A percentile compares a stretch with the other conserved stretches of the same genome.
Evolutionary conservation across 1,140 invertebrate species (phyloP).

Genomic region (Platyscapa corneri): DNA sequence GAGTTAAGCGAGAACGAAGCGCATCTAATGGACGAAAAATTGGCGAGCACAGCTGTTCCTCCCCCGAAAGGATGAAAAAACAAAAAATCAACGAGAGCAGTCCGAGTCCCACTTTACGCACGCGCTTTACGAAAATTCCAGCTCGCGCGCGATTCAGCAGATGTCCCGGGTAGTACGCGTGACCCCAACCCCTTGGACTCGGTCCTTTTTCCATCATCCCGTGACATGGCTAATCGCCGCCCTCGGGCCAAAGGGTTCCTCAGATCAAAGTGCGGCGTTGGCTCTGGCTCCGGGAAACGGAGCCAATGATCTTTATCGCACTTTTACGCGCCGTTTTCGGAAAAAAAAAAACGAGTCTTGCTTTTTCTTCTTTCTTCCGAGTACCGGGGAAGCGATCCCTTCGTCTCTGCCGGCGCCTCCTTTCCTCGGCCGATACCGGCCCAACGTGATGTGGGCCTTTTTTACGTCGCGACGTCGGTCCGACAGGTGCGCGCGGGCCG

Average conservation of each 20-base stretch:
- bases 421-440: too few relatives aligned
- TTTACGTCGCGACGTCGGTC: neutral
- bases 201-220: too few relatives aligned
- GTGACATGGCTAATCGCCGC: neutral
- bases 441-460: too few relatives aligned
- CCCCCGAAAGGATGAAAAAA: neutral
- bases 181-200: neutral
- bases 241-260: neutral
- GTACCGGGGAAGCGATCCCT: too few relatives aligned
- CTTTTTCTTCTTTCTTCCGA: too few relatives aligned
- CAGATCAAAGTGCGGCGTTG: too few relatives aligned
- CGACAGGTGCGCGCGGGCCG: neutral
- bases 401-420: too few relatives aligned
- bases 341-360: neutral
- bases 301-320: neutral
- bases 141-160: neutral
- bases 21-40: neutral
- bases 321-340: neutral
- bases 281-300: too few relatives aligned
- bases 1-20: neutral
- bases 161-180: neutral
- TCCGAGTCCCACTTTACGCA: neutral
- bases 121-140: neutral
- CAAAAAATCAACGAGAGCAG: neutral
- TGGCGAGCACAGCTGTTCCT: neutral